Percentiles rank a stretch among this genome's conserved stretches.
Evolutionary conservation across 2,888 invertebrate species (phyloP).

Genomic region (Ectobius pallidus): DNA sequence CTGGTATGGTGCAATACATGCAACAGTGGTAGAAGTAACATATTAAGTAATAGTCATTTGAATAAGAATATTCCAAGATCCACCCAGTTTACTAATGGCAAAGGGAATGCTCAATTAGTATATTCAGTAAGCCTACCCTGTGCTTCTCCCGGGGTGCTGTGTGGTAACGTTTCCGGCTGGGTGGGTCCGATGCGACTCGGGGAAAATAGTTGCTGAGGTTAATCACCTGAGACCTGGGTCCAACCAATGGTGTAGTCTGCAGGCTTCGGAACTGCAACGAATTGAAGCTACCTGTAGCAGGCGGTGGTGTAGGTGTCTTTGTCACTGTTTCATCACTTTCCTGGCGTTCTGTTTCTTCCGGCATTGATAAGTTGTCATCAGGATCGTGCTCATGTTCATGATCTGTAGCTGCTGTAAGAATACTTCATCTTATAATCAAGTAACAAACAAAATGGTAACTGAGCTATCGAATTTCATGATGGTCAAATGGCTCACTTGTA

Average conservation of each 20-base stretch:
- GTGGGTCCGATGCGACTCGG: slow-evolving; percentile 54
- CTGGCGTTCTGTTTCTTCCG: slow-evolving; percentile 9
- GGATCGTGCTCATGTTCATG: background rate
- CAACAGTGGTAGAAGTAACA: too few relatives aligned
- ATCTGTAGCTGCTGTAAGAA: too few relatives aligned
- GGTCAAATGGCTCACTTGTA: too few relatives aligned
- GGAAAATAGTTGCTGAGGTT: slow-evolving; percentile 52
- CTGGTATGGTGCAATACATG: too few relatives aligned
- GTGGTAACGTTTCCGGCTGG: slow-evolving; percentile 62
- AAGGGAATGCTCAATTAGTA: too few relatives aligned
- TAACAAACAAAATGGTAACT: too few relatives aligned
- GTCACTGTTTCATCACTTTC: slow-evolving; percentile 26
- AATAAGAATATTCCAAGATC: too few relatives aligned
- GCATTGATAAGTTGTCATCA: slow-evolving; percentile 12
- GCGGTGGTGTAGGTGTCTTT: slow-evolving; percentile 33
- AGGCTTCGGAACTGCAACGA: slow-evolving; percentile 54
- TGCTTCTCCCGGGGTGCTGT: slow-evolving; percentile 66
- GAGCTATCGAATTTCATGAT: too few relatives aligned
- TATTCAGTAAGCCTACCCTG: too few relatives aligned
- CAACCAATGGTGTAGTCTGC: slow-evolving; percentile 53
- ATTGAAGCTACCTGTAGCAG: slow-evolving; percentile 44
- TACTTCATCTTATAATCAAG: too few relatives aligned
- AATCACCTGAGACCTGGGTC: slow-evolving; percentile 52
- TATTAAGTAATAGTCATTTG: too few relatives aligned
- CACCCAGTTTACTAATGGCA: too few relatives aligned